Conservation (phyloP, 2,888 invertebrate genomes). For the Mythimna albipuncta region DNA sequence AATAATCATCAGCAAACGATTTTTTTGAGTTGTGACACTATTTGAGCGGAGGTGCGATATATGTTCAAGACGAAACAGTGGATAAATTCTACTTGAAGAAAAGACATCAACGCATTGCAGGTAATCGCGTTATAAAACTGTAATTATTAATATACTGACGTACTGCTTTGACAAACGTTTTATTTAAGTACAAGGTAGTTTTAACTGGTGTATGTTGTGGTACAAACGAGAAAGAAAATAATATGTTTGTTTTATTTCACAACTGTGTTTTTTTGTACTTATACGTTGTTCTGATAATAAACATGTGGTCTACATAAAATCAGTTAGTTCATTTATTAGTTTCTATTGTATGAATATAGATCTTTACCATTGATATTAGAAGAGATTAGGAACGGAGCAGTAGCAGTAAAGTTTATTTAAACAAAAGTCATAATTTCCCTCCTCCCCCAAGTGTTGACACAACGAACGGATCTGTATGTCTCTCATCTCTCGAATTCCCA, state of each 20-base stretch:
- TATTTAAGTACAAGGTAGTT: background rate
- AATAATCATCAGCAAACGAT: too few species aligned
- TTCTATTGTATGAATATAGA: background rate
- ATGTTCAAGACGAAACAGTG: background rate
- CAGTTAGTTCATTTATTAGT: background rate
- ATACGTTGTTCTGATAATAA: background rate
- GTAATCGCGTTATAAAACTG: background rate
- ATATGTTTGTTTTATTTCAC: background rate
- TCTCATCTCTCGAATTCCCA: too few species aligned
- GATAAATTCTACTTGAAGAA: conserved; percentile 51
- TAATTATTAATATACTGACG: background rate
- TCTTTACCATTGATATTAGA: background rate
- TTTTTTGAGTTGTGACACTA: too few species aligned
- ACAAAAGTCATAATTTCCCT: too few species aligned
- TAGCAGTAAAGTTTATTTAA: background rate
- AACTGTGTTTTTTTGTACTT: background rate
- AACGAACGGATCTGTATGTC: too few species aligned
- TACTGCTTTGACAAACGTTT: too few species aligned
- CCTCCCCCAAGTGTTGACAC: too few species aligned
- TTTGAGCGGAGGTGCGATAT: too few species aligned
- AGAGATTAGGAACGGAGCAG: too few species aligned
- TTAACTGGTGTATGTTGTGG: background rate
- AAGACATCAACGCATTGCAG: conserved; percentile 75
- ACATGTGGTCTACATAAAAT: background rate
- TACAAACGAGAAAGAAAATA: background rate